Conservation (phyloP, 2,113 vertebrate species). For the Anas platyrhynchos region DNA sequence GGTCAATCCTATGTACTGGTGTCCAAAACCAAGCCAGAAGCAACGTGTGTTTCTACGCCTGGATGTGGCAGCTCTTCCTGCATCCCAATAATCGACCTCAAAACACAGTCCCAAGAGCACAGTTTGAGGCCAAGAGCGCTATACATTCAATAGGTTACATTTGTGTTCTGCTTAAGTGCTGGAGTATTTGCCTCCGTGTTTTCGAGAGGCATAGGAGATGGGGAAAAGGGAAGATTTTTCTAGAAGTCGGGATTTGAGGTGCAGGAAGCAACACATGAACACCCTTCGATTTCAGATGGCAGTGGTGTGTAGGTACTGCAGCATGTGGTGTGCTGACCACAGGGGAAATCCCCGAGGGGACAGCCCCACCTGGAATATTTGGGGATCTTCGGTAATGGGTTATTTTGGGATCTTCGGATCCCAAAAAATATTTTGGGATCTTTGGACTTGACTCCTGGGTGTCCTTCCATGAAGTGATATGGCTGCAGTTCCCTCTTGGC, state of each 20-base stretch:
- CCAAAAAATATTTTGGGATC: background rate
- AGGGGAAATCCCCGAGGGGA: background rate
- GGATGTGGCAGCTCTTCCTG: background rate
- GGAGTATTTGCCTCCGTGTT: background rate
- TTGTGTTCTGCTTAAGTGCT: background rate
- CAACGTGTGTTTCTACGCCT: rapidly evolving
- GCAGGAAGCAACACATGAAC: background rate
- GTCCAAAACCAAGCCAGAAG: background rate
- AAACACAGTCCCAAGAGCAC: rapidly evolving
- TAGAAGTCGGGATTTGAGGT: background rate
- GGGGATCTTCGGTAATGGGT: no score
- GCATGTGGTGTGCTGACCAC: rapidly evolving
- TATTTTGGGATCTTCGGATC: no score
- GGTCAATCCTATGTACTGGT: background rate
- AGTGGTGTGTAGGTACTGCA: rapidly evolving
- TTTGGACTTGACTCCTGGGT: background rate
- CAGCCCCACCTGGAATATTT: background rate
- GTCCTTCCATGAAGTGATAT: background rate
- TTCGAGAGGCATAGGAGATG: background rate
- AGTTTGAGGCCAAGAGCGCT: background rate
- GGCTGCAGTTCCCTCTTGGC: background rate
- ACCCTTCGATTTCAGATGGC: rapidly evolving
- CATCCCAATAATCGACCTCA: rapidly evolving
- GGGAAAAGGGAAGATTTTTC: background rate
- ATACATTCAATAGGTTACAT: background rate